Conservation (phyloP, 2,888 invertebrate genomes). For the Actias luna region DNA sequence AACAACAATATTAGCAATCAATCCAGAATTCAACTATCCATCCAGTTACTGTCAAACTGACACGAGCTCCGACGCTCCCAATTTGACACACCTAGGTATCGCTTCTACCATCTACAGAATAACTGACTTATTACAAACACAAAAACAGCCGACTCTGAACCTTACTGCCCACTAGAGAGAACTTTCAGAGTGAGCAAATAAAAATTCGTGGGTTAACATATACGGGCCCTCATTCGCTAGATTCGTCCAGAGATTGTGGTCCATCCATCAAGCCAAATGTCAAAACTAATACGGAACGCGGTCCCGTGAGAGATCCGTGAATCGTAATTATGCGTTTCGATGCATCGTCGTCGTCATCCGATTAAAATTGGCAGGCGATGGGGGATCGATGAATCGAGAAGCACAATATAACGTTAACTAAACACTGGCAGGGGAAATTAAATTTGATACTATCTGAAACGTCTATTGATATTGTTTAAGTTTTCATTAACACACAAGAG, state of each 20-base stretch:
- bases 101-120: conserved; percentile 46
- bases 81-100: conserved; percentile 69
- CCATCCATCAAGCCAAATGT: conserved; percentile 80
- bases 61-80: conserved; percentile 58
- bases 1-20: conserved; percentile 50
- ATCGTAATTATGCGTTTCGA: conserved; percentile 76
- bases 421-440: conserved; percentile 30
- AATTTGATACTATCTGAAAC: conserved; percentile 35
- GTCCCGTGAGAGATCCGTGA: conserved; percentile 75
- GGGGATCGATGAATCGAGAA: conserved; percentile 54
- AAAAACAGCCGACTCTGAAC: conserved; percentile 28
- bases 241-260: conserved; percentile 74
- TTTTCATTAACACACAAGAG: background rate
- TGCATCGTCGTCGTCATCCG: conserved; percentile 71
- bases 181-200: conserved; percentile 19
- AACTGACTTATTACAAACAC: conserved; percentile 25
- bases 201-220: conserved; percentile 42
- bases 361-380: conserved; percentile 79
- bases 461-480: conserved; percentile 5
- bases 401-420: conserved; percentile 22
- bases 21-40: conserved; percentile 61
- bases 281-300: conserved; percentile 77
- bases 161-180: conserved; percentile 32
- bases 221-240: conserved; percentile 74
- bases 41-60: conserved; percentile 63